Evolutionary conservation across 2,888 invertebrate species (phyloP), one percentile per base, ranked within the genome.

Genomic region (Linnaemya vulpina): DNA sequence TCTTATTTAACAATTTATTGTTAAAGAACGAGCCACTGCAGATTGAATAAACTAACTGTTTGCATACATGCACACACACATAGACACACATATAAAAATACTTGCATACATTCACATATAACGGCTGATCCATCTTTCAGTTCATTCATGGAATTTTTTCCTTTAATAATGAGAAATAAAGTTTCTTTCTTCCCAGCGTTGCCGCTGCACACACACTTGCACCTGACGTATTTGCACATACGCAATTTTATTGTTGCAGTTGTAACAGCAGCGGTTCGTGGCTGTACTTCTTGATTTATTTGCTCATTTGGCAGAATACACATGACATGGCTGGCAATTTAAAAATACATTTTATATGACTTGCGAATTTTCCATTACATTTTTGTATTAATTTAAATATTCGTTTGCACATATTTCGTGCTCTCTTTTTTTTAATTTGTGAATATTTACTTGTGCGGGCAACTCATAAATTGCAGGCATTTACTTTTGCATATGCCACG

Each of bases 311-410:
- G 60, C 46, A 13, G 71, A 46, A 68, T n/a, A 20, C 49, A 68
- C 60, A 58, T 76, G 71, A 63, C 67, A 71, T 71, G 17, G n/a
- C 35, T 76, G 22, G 38, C n/a, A 38, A 68, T 77, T 58, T 68
- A 38, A 7, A 30, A 22, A 68, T 38, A 58, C 2, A 30, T 30
- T 30, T 30, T 60, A 70, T 68, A 75, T 11, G 68, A 68, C 70
- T 75, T 46, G 60, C 17, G 38, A 40, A 75, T 71, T 65, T 80
- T 51, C 38, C 84, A 71, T 84, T 76, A 60, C 60, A 55, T 79
- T 79, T n/a, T 73, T 65, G 71, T 84, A 80, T 84, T 84, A 77
- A 77, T 84, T 84, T 80, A 70, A 80, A 84, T 77, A 73, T 84
- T 62, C 60, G 63, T 78, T 62, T 55, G 25, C 7, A 4, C 13